Evolutionary conservation across 2,113 vertebrate species (phyloP).

Genomic region (Enhydra lutris): DNA sequence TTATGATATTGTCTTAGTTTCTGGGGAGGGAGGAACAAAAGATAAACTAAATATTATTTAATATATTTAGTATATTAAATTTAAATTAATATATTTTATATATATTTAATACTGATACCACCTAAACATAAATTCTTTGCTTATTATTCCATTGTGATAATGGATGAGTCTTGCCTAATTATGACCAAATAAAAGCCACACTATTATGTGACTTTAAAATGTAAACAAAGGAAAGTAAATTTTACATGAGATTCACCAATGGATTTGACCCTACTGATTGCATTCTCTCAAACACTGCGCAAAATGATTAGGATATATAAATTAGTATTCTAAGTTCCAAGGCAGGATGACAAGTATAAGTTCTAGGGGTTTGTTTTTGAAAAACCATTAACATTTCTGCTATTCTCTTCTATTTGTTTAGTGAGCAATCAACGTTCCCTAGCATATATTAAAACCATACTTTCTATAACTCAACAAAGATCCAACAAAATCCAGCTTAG

Average conservation of each 20-base stretch:
- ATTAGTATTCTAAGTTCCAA: neutral
- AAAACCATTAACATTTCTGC: neutral
- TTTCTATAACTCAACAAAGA: neutral
- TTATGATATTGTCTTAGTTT: neutral
- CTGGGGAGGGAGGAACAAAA: accelerated
- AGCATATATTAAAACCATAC: neutral
- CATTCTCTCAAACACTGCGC: neutral
- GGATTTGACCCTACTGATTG: neutral
- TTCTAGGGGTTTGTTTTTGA: neutral
- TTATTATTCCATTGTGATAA: neutral
- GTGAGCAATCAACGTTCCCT: neutral
- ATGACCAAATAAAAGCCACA: neutral
- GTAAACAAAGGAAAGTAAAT: neutral
- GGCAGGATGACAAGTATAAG: neutral
- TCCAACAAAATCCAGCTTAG: neutral
- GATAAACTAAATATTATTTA: neutral
- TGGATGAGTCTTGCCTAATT: neutral
- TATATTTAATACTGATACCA: neutral
- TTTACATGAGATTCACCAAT: neutral
- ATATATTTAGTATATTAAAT: neutral
- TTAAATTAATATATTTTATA: too few relatives aligned
- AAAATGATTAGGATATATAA: neutral
- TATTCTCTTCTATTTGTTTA: neutral
- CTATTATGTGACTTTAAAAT: neutral
- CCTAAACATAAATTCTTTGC: neutral